Base-by-base conservation (phyloP, 2,888 invertebrate genomes). In the Agriopis leucophaearia region DNA sequence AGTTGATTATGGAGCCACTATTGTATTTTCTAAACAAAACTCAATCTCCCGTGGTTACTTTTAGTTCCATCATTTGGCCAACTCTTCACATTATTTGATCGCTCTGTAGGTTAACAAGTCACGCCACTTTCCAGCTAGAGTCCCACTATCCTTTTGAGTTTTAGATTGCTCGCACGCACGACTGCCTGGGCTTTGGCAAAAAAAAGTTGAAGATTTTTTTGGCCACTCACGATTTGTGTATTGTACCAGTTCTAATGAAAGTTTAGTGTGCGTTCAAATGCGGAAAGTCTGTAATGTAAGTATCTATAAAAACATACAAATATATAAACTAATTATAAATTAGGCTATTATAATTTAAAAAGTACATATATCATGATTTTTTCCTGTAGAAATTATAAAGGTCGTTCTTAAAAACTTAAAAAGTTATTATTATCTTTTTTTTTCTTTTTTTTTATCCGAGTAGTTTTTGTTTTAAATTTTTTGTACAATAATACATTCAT, bases 161-260 rank as follows among this genome's bases (percentile, higher is more conserved):
- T 58, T 18, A 38, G 10, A 57, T 64, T 18, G 58, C 10, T n/a
- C 51, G 45, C 58, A 58, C 64, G 52, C 18, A 18, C 0, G 8
- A 12, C 13, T 42, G 15, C 16, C 8, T 13, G 27, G 27, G n/a
- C 13, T 8, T 27, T 40, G 13, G 18, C 13, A 42, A 52, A 52
- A 15, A 10, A 5, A n/a, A 35, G n/a, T 4, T 13, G 15, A 10
- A 15, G 2, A 10, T 8, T 54, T 54, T 54, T 54, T 38, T 38
- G 16, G 36, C 42, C 3, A 8, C 18, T 6, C 42, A 44, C 42
- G 27, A 1, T 55, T 42, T 18, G 18, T 27, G 18, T 13, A 8
- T 18, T 55, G 40, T 55, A 42, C 8, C 16, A 35, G 8, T 51
- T 51, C 36, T n/a, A n/a, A n/a, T 51, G 27, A 35, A 15, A 51